A percentile compares a stretch with the other conserved stretches of the same genome.
Evolutionary conservation across 64 coral and sea anemone species (phyloP).

Genomic region (Porites australiensis): DNA sequence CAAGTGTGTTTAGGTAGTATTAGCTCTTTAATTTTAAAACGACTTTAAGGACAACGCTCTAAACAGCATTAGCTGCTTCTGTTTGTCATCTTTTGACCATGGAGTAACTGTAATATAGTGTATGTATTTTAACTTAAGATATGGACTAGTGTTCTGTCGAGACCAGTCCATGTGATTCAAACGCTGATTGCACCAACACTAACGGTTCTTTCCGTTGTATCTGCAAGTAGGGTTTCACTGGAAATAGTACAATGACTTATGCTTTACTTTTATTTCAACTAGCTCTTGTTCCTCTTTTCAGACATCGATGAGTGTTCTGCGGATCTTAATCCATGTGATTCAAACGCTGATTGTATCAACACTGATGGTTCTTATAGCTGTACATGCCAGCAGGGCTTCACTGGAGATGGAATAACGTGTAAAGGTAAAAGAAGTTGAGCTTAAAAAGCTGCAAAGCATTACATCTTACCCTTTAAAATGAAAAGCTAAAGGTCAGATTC

Average conservation of each 20-base stretch:
- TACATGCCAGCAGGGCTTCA: neutral
- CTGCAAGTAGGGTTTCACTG: conserved; percentile 69
- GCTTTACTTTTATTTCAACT: neutral
- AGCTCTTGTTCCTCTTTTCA: neutral
- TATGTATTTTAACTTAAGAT: neutral
- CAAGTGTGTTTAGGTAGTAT: no score
- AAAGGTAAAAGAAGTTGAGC: neutral
- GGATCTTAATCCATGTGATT: neutral
- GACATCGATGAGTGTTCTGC: conserved; percentile 13
- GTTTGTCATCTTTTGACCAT: no score
- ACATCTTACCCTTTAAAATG: no score
- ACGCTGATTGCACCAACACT: conserved; percentile 71
- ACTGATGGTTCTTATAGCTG: neutral
- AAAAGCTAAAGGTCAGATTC: no score
- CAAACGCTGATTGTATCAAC: neutral
- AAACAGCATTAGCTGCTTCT: no score
- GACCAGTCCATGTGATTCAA: conserved; percentile 15
- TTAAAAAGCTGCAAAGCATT: no score
- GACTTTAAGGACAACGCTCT: no score
- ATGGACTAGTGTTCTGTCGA: conserved; percentile 28
- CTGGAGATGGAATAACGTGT: neutral
- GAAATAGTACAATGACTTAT: conserved; percentile 31
- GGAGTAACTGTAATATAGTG: no score
- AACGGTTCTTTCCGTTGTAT: conserved; percentile 64
- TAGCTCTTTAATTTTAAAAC: no score